phyloP scores from a whole-genome alignment of 2,888 invertebrate species.

The Agonopterix heracliana region DNA sequence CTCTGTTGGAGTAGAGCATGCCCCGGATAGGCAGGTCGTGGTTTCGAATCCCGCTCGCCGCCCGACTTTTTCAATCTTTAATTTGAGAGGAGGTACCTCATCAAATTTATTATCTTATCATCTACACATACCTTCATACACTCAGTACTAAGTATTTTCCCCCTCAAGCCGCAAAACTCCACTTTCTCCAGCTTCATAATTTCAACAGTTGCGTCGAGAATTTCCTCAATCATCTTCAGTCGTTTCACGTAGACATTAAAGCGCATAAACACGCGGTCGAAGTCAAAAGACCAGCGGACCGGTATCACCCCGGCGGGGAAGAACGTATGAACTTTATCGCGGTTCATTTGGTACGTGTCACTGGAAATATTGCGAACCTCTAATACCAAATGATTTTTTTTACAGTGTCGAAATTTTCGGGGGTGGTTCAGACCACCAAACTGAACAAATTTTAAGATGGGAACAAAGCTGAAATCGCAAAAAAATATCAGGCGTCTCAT shows the following conservation, averaged over 20 bases:
- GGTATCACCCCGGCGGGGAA: conserved; percentile 75
- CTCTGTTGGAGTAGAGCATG: no score
- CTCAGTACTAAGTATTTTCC: conserved; percentile 75
- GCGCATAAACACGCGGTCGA: conserved; percentile 81
- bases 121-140: conserved; percentile 50
- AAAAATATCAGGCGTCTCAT: no score
- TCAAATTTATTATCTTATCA: no score
- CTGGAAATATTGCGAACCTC: conserved; percentile 24
- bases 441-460: conserved; percentile 2
- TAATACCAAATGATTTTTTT: no score
- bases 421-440: no score
- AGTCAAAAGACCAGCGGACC: conserved; percentile 85
- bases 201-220: conserved; percentile 87
- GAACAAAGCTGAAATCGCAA: no score
- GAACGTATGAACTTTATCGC: conserved; percentile 70
- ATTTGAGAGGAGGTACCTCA: no score
- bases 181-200: conserved; percentile 92
- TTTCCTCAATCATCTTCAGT: conserved; percentile 78
- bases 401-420: no score
- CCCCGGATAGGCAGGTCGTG: no score
- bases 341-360: conserved; percentile 71
- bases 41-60: no score
- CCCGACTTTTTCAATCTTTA: no score
- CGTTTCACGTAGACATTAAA: conserved; percentile 79
- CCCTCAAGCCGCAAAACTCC: conserved; percentile 83